Conservation (phyloP, 1,140 invertebrate genomes). For the Magallana gigas region DNA sequence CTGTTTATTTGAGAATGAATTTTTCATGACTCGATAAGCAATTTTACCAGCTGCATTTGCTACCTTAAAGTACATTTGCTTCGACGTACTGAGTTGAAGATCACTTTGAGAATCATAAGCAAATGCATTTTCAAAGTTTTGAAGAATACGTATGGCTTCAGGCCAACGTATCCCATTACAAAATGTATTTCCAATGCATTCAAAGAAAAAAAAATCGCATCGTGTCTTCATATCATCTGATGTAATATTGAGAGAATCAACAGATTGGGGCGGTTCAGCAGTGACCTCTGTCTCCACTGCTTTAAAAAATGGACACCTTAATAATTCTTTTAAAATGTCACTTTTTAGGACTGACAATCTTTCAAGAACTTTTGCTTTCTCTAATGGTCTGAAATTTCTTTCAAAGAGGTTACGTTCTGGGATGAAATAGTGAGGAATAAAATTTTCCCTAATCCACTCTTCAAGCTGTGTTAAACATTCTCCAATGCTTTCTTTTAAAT, state of each 20-base stretch:
- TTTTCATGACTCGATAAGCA: background rate
- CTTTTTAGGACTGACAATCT: background rate
- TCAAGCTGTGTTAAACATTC: background rate
- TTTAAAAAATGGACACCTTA: background rate
- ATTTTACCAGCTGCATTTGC: background rate
- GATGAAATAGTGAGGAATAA: background rate
- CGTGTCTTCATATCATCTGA: background rate
- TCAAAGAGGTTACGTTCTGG: slow-evolving; percentile 4
- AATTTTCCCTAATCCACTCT: background rate
- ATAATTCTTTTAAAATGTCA: background rate
- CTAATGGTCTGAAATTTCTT: background rate
- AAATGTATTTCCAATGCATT: background rate
- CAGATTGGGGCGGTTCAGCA: background rate
- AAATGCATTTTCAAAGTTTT: background rate
- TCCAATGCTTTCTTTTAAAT: background rate
- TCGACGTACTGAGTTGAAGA: background rate
- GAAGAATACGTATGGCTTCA: background rate
- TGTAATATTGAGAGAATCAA: background rate
- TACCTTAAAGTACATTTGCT: background rate
- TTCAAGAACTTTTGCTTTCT: background rate
- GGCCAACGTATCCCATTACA: background rate
- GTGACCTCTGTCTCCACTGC: background rate
- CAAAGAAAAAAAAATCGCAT: slow-evolving; percentile 4
- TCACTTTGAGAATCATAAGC: background rate
- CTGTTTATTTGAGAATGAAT: background rate